These are phyloP conservation scores for Tyto alba DNA, from an alignment of 2,113 vertebrate species.

Conservation along the genomic window DNA sequence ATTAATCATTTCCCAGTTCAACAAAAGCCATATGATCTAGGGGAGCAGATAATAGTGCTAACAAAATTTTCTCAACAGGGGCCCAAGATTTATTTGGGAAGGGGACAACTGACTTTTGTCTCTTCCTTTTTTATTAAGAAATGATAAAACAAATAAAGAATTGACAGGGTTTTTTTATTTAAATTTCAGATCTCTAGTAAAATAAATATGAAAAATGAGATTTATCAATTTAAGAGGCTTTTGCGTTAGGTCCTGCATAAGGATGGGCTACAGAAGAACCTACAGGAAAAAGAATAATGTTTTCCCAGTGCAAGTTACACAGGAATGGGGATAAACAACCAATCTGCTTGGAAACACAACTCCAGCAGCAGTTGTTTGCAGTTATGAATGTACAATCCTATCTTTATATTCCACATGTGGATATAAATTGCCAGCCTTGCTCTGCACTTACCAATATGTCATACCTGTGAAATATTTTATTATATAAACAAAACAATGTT, in stretches of 20 bases:
- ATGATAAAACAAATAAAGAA: background rate
- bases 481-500: constrained; percentile 50
- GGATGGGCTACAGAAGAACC: background rate
- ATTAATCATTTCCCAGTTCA: background rate
- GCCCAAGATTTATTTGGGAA: background rate
- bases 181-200: background rate
- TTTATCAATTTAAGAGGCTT: background rate
- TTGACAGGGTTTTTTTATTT: background rate
- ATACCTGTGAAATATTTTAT: constrained; percentile 58
- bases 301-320: background rate
- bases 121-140: background rate
- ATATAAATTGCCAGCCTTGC: constrained; percentile 48
- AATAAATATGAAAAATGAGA: background rate
- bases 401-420: constrained; percentile 47
- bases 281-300: background rate
- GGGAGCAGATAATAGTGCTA: background rate
- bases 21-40: background rate
- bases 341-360: background rate
- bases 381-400: constrained; percentile 33
- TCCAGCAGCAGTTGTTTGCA: background rate
- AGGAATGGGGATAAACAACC: constrained; percentile 6
- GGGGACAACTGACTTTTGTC: background rate
- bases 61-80: background rate
- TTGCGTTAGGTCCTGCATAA: background rate
- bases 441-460: constrained; percentile 24